A percentile compares a stretch with the other conserved stretches of the same genome.
Evolutionary conservation across 2,797 vertebrate genomes (phyloP).

Genomic region (Rhabdomys pumilio): DNA sequence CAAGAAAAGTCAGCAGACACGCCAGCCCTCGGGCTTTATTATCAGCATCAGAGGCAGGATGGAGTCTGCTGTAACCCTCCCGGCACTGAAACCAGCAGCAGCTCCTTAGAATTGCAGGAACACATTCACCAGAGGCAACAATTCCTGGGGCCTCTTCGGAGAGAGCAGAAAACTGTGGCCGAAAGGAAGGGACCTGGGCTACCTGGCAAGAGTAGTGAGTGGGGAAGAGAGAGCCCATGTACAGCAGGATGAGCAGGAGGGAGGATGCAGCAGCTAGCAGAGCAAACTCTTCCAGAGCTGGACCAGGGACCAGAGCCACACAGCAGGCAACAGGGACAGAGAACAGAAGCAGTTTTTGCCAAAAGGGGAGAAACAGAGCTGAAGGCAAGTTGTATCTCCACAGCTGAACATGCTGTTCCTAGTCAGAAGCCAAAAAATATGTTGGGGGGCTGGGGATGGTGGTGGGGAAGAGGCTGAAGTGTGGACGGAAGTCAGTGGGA

Average conservation of each 20-base stretch:
- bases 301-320: neutral
- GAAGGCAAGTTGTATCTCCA: neutral
- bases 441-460: neutral
- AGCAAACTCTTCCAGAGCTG: neutral
- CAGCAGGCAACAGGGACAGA: neutral
- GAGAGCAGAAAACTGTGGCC: constrained; percentile 21
- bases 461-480: neutral
- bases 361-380: neutral
- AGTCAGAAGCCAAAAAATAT: neutral
- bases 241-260: neutral
- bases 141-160: neutral
- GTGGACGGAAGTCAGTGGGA: neutral
- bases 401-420: neutral
- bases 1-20: neutral
- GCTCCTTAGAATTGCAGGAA: accelerated
- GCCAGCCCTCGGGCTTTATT: accelerated
- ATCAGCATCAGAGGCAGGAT: neutral
- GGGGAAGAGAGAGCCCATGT: neutral
- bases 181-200: neutral
- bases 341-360: neutral
- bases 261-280: neutral
- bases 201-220: neutral
- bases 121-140: neutral
- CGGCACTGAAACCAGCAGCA: neutral
- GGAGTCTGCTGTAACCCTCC: neutral